Evolutionary conservation across 2,113 vertebrate species (phyloP).

Genomic region (Seriola quinqueradiata): DNA sequence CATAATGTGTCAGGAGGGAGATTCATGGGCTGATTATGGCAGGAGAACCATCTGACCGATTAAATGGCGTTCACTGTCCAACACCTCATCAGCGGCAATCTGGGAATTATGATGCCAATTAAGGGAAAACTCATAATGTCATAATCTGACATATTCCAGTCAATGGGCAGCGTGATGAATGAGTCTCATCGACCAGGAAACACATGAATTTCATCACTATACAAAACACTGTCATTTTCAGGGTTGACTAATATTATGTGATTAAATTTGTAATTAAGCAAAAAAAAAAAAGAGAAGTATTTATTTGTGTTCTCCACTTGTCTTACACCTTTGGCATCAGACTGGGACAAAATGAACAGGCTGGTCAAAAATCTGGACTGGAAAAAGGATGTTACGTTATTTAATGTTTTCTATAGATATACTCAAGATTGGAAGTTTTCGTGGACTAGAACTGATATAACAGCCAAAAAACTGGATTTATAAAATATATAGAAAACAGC

Average conservation of each 20-base stretch:
- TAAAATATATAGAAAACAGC: too few species aligned
- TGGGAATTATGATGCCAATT: constrained; percentile 38
- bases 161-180: neutral
- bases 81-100: constrained; percentile 4
- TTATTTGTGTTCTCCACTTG: neutral
- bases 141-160: neutral
- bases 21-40: constrained; percentile 34
- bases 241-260: neutral
- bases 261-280: neutral
- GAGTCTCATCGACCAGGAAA: neutral
- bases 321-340: neutral
- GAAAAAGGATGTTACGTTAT: neutral
- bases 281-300: neutral
- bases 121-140: neutral
- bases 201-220: neutral
- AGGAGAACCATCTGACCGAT: constrained; percentile 2
- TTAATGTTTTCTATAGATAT: neutral
- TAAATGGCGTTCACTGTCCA: constrained; percentile 7
- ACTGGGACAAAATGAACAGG: neutral
- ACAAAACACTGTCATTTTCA: neutral
- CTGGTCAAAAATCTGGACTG: too few species aligned
- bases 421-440: neutral
- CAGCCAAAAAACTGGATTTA: too few species aligned
- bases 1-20: constrained; percentile 58
- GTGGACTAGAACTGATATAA: too few species aligned